Percentiles rank a stretch among this genome's conserved stretches.
phyloP scores from a whole-genome alignment of 1,140 invertebrate species.

The Zaprionus gabonicus region DNA sequence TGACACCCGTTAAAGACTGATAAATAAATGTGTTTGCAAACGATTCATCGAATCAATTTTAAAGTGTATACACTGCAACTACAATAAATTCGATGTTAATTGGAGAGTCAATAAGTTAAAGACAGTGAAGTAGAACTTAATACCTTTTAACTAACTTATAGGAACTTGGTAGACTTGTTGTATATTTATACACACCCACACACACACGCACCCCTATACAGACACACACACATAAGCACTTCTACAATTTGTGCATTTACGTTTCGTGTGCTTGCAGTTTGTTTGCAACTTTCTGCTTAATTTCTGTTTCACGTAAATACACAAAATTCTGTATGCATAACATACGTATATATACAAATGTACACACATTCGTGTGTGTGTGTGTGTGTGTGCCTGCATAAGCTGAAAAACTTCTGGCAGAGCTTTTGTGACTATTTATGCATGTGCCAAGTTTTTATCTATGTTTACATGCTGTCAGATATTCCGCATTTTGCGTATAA shows the following conservation, averaged over 20 bases:
- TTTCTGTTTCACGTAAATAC: conserved; percentile 71
- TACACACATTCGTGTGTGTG: background rate
- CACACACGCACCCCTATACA: background rate
- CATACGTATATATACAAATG: background rate
- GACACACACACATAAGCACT: background rate
- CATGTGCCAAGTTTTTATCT: conserved; percentile 30
- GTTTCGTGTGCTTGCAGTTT: conserved; percentile 29
- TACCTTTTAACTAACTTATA: background rate
- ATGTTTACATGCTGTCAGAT: conserved; percentile 18
- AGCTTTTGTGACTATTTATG: conserved; percentile 26
- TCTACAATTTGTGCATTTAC: conserved; percentile 38
- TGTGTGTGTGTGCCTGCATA: background rate
- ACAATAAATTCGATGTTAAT: too few species aligned
- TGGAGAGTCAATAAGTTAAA: background rate
- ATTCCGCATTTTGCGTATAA: background rate
- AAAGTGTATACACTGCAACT: background rate
- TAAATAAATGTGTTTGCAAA: background rate
- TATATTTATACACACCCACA: background rate
- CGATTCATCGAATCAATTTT: background rate
- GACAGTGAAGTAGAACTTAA: background rate
- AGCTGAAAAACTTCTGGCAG: conserved; percentile 9
- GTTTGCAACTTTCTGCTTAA: conserved; percentile 53
- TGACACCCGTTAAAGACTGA: too few species aligned
- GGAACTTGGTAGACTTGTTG: background rate
- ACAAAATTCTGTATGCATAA: conserved; percentile 51